Evolutionary conservation across 2,888 invertebrate genomes (phyloP), one percentile per base, ranked within the genome.

Genomic region (Poecilobothrus nobilitatus): DNA sequence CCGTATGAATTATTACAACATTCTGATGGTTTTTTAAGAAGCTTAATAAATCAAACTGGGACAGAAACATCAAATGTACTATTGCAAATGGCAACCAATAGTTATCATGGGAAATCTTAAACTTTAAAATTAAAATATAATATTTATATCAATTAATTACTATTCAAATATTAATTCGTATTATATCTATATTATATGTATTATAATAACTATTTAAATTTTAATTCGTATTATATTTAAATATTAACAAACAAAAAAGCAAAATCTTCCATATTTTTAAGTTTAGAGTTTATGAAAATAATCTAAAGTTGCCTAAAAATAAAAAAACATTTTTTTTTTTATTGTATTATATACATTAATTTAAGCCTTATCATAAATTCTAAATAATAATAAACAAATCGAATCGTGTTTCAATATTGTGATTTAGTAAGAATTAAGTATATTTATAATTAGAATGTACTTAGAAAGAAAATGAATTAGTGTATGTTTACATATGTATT

Each of bases 41-140:
- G 85, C 18, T 81, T 92, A 74, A 88, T 91, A 0, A 85, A 90
- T 63, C 88, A 91, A 76, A 89, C 89, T 0, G 91, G 91, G 0
- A 76, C 78, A 0, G 82, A 83, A 8, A 86, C 86, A 8, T 84
- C 86, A 0, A 82, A 84, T 0, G 76, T 83, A 68, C 74, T 88
- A 4, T 79, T 81, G 66, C 76, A 80, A 33, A 83, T 87, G 74
- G 88, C 89, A 0, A 83, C 84, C 75, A 82, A 85, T 76, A 79
- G 0, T 82, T 85, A 8, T 88, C 87, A 15, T 84, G 87, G 0
- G 82, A 84, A 5, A 41, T 5, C 41, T 15, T 41, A 15, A 41
- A 41, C 2, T 82, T 83, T 4, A 3, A 18, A 18, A 2, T 12
- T 12, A 9, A 53, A 18, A 2, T 12, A 18, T 2, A 53, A 12